Evolutionary conservation across 2,888 invertebrate species (phyloP).

Genomic region (Lithophane leautieri): DNA sequence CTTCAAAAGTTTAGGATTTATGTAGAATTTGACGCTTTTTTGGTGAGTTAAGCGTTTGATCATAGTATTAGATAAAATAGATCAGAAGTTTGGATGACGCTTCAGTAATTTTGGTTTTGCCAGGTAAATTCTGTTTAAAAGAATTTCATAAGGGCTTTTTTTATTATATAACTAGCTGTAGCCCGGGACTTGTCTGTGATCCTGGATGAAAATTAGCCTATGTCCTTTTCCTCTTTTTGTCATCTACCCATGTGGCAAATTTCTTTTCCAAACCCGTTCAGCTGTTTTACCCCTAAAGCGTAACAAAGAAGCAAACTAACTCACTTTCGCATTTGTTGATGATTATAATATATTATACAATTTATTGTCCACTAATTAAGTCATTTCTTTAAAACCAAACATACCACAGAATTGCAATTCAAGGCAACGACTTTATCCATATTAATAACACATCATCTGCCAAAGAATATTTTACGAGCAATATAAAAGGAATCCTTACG

Average conservation of each 20-base stretch:
- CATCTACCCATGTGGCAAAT: too few relatives aligned
- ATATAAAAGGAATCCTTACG: constrained; percentile 44
- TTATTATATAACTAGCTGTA: too few relatives aligned
- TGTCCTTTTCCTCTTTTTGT: too few relatives aligned
- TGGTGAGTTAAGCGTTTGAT: constrained; percentile 9
- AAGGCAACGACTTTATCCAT: constrained; percentile 29
- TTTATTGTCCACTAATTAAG: background rate
- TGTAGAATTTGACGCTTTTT: constrained; percentile 9
- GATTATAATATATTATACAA: too few relatives aligned
- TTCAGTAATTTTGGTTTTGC: background rate
- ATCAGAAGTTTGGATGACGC: background rate
- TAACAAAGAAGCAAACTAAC: too few relatives aligned
- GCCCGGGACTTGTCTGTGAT: too few relatives aligned
- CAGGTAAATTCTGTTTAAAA: background rate
- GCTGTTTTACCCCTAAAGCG: too few relatives aligned
- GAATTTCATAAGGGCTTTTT: background rate
- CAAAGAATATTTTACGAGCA: constrained; percentile 46
- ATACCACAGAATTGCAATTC: background rate
- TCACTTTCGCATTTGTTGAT: too few relatives aligned
- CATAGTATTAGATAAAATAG: background rate
- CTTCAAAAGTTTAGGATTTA: constrained; percentile 43
- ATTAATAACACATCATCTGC: constrained; percentile 58
- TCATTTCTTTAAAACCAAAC: background rate
- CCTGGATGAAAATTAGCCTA: too few relatives aligned
- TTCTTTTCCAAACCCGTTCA: too few relatives aligned